Evolutionary conservation across 2,113 vertebrate genomes (phyloP).

Genomic region (Melanostigma gelatinosum): DNA sequence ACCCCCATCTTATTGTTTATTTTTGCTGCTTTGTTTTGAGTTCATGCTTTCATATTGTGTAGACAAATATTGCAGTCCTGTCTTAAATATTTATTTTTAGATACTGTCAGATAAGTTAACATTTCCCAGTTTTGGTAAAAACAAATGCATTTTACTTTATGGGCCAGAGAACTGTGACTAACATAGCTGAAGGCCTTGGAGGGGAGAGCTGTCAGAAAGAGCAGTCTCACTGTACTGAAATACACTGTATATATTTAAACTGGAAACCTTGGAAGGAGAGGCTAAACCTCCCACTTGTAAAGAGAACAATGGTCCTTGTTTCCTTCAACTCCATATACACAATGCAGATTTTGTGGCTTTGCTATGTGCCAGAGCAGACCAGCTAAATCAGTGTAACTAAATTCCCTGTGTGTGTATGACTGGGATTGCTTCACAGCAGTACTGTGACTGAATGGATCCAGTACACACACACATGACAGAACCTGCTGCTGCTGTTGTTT

Average conservation of each 20-base stretch:
- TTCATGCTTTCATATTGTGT: not conserved
- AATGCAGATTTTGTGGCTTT: not conserved
- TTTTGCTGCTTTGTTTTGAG: not conserved
- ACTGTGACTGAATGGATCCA: not conserved
- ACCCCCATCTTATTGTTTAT: not conserved
- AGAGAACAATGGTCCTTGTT: not conserved
- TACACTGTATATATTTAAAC: not conserved
- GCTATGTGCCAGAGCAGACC: not conserved
- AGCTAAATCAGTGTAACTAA: not conserved
- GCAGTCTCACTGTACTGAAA: not conserved
- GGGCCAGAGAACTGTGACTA: not conserved
- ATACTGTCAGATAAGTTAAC: not conserved
- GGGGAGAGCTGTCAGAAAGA: not conserved
- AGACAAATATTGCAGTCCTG: not conserved
- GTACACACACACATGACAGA: not conserved
- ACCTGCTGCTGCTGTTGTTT: slow-evolving; percentile 7
- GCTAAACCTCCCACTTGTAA: not conserved
- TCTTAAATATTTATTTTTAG: not conserved
- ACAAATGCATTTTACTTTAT: not conserved
- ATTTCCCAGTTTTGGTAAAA: not conserved
- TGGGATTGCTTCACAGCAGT: not conserved
- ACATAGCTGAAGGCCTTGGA: not conserved
- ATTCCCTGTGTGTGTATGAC: not conserved
- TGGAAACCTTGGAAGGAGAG: slow-evolving; percentile 1
- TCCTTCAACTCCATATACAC: not conserved